phyloP scores from a whole-genome alignment of 2,797 vertebrate species.

The Pseudomugil gertrudae region DNA sequence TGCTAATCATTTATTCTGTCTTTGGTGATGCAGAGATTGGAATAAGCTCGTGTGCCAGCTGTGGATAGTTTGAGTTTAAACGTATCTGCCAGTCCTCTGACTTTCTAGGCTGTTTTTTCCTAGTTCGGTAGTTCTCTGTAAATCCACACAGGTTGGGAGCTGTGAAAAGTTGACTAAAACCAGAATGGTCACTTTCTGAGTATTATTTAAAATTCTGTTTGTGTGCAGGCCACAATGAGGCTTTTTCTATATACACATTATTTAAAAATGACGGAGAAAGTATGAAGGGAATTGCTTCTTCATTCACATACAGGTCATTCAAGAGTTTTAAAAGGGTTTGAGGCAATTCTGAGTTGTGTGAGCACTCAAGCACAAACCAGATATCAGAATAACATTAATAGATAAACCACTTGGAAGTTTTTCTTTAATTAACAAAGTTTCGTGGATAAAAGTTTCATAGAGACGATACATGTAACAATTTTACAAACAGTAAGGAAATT shows the following conservation, averaged over 20 bases:
- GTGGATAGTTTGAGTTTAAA: constrained; percentile 25
- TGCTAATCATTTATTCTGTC: constrained; percentile 40
- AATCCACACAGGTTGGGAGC: constrained; percentile 44
- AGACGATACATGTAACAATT: too few species aligned
- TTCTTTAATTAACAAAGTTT: constrained; percentile 25
- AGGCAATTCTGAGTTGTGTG: constrained; percentile 23
- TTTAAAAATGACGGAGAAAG: constrained; percentile 22
- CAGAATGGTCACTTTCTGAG: constrained; percentile 15
- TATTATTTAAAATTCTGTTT: constrained; percentile 38
- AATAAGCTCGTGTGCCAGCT: constrained; percentile 24
- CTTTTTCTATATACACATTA: constrained; percentile 16
- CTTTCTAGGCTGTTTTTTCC: constrained; percentile 35
- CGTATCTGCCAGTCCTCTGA: constrained; percentile 26
- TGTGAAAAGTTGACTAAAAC: constrained; percentile 37
- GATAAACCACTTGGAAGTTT: constrained; percentile 24
- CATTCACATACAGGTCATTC: constrained; percentile 14
- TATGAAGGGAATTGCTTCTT: not conserved
- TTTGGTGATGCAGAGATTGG: constrained; percentile 41
- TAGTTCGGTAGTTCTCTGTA: constrained; percentile 16
- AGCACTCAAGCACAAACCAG: not conserved
- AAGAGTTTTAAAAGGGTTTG: constrained; percentile 14
- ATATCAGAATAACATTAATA: constrained; percentile 15
- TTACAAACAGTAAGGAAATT: too few species aligned
- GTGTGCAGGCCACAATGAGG: constrained; percentile 14
- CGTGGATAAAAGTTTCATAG: not conserved